Percentiles rank a stretch among this genome's conserved stretches.
These are phyloP conservation scores for Oreochromis grahami DNA, from an alignment of 2,797 vertebrate genomes.

Conservation along the genomic window DNA sequence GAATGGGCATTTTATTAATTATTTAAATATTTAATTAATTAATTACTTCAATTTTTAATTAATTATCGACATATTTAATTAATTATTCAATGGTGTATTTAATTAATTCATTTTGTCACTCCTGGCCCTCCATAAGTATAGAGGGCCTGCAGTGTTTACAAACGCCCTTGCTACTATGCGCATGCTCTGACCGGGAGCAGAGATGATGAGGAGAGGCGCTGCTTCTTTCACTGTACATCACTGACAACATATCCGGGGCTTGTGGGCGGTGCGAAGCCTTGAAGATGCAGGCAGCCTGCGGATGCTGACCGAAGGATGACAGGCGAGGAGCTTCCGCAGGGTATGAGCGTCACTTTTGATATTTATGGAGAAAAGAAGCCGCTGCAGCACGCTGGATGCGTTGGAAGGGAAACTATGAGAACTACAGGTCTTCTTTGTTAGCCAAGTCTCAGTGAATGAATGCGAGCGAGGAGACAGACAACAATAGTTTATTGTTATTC, in stretches of 20 bases:
- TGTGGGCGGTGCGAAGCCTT: slow-evolving; percentile 29
- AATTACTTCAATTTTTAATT: background rate
- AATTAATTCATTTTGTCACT: background rate
- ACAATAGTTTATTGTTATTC: background rate
- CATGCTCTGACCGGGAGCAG: background rate
- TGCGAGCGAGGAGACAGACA: background rate
- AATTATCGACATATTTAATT: background rate
- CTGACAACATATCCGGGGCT: background rate
- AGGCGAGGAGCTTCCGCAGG: background rate
- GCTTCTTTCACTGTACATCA: background rate
- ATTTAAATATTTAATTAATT: background rate
- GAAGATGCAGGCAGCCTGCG: background rate
- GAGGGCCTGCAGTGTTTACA: slow-evolving; percentile 5
- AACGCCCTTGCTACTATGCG: background rate
- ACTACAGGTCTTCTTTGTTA: slow-evolving; percentile 34
- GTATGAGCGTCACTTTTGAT: background rate
- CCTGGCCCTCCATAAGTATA: background rate
- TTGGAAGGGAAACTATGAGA: background rate
- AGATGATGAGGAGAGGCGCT: background rate
- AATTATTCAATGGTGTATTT: background rate
- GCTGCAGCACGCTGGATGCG: background rate
- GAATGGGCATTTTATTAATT: background rate
- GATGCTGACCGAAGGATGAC: slow-evolving; percentile 26
- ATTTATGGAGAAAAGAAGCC: background rate
- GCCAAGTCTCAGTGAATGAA: background rate